phyloP scores from a whole-genome alignment of 1,140 invertebrate genomes.

The Paramacrobiotus metropolitanus region DNA sequence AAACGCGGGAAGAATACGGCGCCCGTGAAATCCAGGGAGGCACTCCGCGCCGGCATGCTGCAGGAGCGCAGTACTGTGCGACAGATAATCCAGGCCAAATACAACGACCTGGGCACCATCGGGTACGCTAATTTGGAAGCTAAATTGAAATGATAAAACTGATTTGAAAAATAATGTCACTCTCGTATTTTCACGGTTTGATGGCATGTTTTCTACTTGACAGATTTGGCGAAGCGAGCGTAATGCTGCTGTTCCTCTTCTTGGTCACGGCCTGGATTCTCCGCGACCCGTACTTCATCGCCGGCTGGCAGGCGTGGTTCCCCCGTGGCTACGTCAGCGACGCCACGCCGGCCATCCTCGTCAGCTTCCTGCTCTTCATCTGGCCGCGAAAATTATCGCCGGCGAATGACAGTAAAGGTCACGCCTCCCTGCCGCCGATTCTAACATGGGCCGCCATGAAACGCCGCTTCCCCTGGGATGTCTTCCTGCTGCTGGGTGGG shows the following conservation, averaged over 20 bases:
- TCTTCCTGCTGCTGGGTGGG: slow-evolving; percentile 34
- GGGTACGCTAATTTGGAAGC: slow-evolving; percentile 35
- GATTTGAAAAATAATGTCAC: too few relatives aligned
- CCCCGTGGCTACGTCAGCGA: slow-evolving; percentile 23
- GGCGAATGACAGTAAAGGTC: slow-evolving; percentile 1
- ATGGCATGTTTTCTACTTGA: too few relatives aligned
- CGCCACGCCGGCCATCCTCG: slow-evolving; percentile 21
- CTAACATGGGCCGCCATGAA: slow-evolving; percentile 22
- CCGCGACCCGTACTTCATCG: slow-evolving; percentile 27
- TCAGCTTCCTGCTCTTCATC: slow-evolving; percentile 24
- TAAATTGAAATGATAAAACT: too few relatives aligned
- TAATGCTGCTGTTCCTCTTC: slow-evolving; percentile 25
- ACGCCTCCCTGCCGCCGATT: slow-evolving; percentile 14
- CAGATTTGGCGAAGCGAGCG: slow-evolving; percentile 27
- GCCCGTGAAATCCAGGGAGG: background rate
- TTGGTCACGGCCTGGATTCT: slow-evolving; percentile 31
- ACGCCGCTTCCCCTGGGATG: slow-evolving; percentile 26
- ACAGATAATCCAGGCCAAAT: slow-evolving; percentile 35
- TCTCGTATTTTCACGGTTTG: too few relatives aligned
- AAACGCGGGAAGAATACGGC: too few relatives aligned
- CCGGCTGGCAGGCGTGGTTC: slow-evolving; percentile 28
- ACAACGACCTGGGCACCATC: slow-evolving; percentile 47
- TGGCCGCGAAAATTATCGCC: slow-evolving; percentile 14
- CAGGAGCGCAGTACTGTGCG: too few relatives aligned
- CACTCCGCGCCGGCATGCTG: background rate